These are phyloP conservation scores for Varecia variegata DNA, from an alignment of 2,797 vertebrate species.

Conservation along the genomic window DNA sequence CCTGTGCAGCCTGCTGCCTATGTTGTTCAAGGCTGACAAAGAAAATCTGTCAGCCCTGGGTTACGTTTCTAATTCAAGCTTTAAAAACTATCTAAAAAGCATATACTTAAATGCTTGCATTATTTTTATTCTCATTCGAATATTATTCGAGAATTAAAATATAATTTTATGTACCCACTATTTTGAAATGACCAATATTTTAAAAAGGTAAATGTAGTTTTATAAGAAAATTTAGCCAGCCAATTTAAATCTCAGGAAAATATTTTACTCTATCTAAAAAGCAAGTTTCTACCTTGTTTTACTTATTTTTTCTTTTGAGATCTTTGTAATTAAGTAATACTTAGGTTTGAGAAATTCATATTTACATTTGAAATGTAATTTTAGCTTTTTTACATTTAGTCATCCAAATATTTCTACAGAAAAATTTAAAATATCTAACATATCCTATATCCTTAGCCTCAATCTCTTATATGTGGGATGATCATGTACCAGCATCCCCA, in stretches of 20 bases:
- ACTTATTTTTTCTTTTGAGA: neutral
- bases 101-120: neutral
- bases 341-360: neutral
- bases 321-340: neutral
- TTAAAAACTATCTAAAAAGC: neutral
- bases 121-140: neutral
- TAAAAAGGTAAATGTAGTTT: neutral
- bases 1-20: neutral
- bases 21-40: neutral
- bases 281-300: neutral
- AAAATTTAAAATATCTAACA: neutral
- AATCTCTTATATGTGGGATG: neutral
- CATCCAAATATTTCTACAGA: neutral
- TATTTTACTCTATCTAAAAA: neutral
- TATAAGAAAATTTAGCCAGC: neutral
- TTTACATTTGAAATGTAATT: slow-evolving; percentile 1
- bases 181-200: neutral
- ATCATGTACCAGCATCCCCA: neutral
- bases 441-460: neutral
- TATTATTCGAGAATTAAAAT: slow-evolving; percentile 26
- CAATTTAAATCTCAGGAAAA: neutral
- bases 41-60: neutral
- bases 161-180: neutral
- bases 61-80: slow-evolving; percentile 3
- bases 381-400: neutral